Conservation (phyloP, 37 sponge, comb jelly and placozoan species). For the Bolinopsis microptera region DNA sequence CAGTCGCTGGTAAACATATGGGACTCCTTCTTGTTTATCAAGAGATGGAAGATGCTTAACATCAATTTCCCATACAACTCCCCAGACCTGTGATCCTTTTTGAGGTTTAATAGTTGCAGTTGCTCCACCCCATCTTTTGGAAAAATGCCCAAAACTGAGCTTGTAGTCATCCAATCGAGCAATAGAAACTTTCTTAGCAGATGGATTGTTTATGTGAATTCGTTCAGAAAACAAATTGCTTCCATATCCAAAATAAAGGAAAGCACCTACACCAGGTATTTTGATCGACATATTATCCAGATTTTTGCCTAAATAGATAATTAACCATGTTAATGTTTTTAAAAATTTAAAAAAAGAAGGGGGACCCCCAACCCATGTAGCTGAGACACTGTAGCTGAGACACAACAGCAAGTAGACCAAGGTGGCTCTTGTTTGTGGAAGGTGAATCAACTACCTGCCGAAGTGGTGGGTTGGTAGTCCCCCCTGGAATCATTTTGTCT, state of each 20-base stretch:
- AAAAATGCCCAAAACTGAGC: slow-evolving; percentile 17
- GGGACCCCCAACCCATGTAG: no score
- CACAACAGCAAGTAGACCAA: no score
- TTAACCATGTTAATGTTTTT: no score
- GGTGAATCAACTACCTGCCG: no score
- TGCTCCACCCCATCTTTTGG: slow-evolving; percentile 62
- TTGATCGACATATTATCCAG: no score
- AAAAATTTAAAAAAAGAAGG: no score
- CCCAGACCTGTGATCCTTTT: background rate
- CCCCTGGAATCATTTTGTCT: no score
- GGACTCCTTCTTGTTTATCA: slow-evolving; percentile 21
- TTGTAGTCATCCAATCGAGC: slow-evolving; percentile 10
- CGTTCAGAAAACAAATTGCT: slow-evolving; percentile 21
- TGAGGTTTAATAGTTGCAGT: slow-evolving; percentile 23
- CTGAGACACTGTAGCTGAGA: no score
- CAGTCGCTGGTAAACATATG: slow-evolving; percentile 9
- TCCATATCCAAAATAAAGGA: slow-evolving; percentile 45
- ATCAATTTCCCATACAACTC: background rate
- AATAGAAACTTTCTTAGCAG: background rate
- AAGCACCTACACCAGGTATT: no score
- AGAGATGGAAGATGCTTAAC: background rate
- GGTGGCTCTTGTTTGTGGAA: no score
- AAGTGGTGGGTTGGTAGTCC: no score
- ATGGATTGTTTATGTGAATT: slow-evolving; percentile 19
- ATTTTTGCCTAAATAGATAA: no score